Percentiles rank a stretch among this genome's conserved stretches.
These are phyloP conservation scores for Sapayoa aenigma DNA, from an alignment of 2,113 vertebrate species.

Conservation along the genomic window DNA sequence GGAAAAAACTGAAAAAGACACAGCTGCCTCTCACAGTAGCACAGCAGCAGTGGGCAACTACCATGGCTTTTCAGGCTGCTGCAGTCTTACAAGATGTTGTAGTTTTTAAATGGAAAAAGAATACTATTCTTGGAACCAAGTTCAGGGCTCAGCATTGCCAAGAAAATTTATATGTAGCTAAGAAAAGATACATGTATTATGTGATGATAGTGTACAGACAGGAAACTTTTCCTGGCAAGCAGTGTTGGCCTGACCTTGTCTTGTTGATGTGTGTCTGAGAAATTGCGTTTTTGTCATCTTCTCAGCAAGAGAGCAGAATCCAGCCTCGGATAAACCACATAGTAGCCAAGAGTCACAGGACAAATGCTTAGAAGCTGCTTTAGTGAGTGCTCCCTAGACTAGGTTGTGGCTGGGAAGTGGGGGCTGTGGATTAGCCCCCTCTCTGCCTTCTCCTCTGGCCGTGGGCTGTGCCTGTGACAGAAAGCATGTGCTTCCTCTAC, in stretches of 20 bases:
- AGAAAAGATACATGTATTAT: background rate
- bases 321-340: background rate
- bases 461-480: background rate
- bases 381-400: background rate
- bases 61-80: background rate
- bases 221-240: background rate
- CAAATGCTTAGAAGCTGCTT: background rate
- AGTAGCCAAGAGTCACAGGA: background rate
- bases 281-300: background rate
- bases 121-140: background rate
- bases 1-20: fast-evolving
- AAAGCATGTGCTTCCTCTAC: background rate
- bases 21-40: background rate
- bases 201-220: background rate
- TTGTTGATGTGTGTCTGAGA: background rate
- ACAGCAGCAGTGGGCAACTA: background rate
- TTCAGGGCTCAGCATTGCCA: background rate
- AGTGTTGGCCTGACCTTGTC: background rate
- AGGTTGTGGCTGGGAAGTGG: fast-evolving
- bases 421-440: background rate
- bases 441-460: background rate
- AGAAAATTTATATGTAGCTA: background rate
- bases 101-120: background rate
- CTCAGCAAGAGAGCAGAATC: background rate
- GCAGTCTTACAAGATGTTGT: background rate